Evolutionary conservation across 1,140 invertebrate genomes (phyloP), one percentile per base, ranked within the genome.

Genomic region (Pseudoatta argentina): DNA sequence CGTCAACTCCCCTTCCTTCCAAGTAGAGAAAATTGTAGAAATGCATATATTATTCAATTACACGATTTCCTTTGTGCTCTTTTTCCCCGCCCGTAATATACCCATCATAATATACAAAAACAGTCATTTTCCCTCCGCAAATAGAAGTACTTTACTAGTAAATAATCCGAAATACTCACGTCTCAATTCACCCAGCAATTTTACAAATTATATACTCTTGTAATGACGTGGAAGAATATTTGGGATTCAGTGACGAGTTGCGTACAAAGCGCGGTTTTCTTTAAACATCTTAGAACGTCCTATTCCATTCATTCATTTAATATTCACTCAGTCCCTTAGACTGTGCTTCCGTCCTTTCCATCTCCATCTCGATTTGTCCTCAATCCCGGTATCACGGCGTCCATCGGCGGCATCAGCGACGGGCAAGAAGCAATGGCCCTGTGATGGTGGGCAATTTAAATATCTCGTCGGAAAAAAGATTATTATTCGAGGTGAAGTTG

Each of bases 321-420:
- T 92, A 93, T 93, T 93, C 92, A 92, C 87, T 85, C 34, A 77
- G 75, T 86, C 71, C 69, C 86, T 93, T 87, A 82, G 82, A 91
- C 57, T 30, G 69, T 59, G 72, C 63, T 59, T 53, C 78, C 79
- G 53, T 44, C 14, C 72, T 59, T 76, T 79, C 27, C 79, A n/a
- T 69, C 86, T 86, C 51, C 48, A 39, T 55, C 81, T 66, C 89
- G 89, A 88, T 91, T 82, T 79, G 75, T 90, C 85, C 86, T 53
- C 83, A 73, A 88, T 90, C 77, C 85, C 48, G 39, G 69, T 72
- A 83, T 90, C 79, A 71, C 76, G 57, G 72, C 82, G 86, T 81
- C 81, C 51, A 87, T 89, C 61, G 78, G 61, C 48, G 66, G 67
- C 73, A 51, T 79, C 88, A 69, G 55, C 63, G 66, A 79, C 77